Evolutionary conservation across 2,113 vertebrate genomes (phyloP), one percentile per base, ranked within the genome.

Genomic region (Lathamus discolor): DNA sequence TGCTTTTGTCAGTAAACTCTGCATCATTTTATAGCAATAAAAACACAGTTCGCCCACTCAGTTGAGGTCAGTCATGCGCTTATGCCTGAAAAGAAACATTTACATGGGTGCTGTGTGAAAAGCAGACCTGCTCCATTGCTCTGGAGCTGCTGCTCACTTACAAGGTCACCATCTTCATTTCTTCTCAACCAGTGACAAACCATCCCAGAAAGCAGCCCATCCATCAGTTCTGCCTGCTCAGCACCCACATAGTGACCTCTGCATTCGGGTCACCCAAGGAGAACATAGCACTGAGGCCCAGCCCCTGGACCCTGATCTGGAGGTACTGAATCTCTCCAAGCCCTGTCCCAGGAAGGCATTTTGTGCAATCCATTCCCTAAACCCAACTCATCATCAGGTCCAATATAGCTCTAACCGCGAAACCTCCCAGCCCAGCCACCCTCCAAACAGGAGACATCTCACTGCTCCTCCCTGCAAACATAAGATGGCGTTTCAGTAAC

Each of bases 1-100:
- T 93, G 91, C 73, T 81, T 93, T 91, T 87, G 69, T 84, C 59
- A 77, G 74, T 89, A 86, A 95, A 92, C 43, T 86, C 68, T 37
- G 46, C 18, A 2, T 46, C 83, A 86, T 84, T 96, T 86, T 35
- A 29, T 4, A 91, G 80, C 73, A 92, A 80, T 67, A 88, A 92
- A 93, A 88, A 48, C 2, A 77, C 72, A 48, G 61, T 51, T 95
- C 17, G 8, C 59, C 54, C 63, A 57, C 49, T 33, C 39, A 18
- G 59, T 85, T 91, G 85, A 66, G 79, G 90, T 92, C 74, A 86
- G 68, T 46, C 4, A 5, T 3, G 28, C 33, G 35, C 33, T 86
- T 37, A 9, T 55, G 82, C 57, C 74, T 69, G 62, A 39, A 82
- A 76, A 83, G 72, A 43, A 83, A 10, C 67, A 51, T 68, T 89